Evolutionary conservation across 1,140 invertebrate genomes (phyloP).

Genomic region (Drosophila kikkawai): DNA sequence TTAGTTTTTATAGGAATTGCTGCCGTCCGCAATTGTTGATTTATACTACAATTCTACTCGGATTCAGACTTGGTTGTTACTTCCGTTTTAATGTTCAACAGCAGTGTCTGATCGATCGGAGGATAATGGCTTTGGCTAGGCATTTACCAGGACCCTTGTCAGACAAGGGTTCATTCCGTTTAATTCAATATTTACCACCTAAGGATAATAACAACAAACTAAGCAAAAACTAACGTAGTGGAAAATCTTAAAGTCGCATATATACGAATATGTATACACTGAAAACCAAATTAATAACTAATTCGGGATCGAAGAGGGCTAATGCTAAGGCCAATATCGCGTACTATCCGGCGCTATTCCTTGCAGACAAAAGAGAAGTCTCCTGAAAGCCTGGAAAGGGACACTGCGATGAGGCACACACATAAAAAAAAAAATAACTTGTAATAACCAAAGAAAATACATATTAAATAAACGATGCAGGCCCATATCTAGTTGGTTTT

Average conservation of each 20-base stretch:
- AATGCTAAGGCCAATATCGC: background rate
- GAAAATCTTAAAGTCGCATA: conserved; percentile 41
- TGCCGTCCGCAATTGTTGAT: conserved; percentile 75
- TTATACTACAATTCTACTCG: background rate
- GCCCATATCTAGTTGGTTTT: conserved; percentile 19
- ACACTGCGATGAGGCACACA: conserved; percentile 14
- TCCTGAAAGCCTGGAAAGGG: background rate
- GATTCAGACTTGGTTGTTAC: background rate
- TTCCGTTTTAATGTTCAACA: conserved; percentile 24
- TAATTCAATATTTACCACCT: conserved; percentile 14
- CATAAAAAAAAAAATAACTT: background rate
- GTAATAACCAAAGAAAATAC: conserved; percentile 26
- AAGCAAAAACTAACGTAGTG: conserved; percentile 57
- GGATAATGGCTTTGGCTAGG: conserved; percentile 17
- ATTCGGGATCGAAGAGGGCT: background rate
- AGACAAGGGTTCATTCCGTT: conserved; percentile 30
- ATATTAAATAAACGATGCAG: conserved; percentile 46
- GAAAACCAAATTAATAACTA: conserved; percentile 21
- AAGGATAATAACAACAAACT: conserved; percentile 22
- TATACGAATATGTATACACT: conserved; percentile 40
- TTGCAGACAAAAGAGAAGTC: background rate
- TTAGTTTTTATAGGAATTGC: conserved; percentile 54
- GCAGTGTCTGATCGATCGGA: conserved; percentile 31
- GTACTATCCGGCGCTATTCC: background rate
- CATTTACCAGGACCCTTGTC: conserved; percentile 31